A percentile compares a stretch with the other conserved stretches of the same genome.
Evolutionary conservation across 2,797 vertebrate genomes (phyloP).

Genomic region (Glyptemys insculpta): DNA sequence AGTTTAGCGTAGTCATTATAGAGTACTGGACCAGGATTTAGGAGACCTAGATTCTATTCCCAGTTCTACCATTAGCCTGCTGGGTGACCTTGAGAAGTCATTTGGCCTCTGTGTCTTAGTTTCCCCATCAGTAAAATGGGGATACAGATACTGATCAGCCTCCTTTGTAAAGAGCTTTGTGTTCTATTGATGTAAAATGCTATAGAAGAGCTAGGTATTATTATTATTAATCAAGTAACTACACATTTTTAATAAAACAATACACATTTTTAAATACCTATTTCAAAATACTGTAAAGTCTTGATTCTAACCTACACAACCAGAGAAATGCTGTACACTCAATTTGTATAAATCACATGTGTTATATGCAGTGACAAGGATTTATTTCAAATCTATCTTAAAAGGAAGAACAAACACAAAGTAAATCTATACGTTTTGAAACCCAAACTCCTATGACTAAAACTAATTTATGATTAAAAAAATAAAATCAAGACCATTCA

Average conservation of each 20-base stretch:
- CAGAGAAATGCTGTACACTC: background rate
- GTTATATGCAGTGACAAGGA: background rate
- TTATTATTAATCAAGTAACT: background rate
- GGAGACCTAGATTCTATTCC: background rate
- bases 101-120: accelerated
- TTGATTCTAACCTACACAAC: background rate
- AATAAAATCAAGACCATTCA: background rate
- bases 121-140: background rate
- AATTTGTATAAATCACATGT: background rate
- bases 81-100: background rate
- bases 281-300: background rate
- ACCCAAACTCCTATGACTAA: background rate
- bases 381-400: background rate
- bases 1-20: background rate
- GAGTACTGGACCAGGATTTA: background rate
- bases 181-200: background rate
- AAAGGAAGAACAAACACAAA: background rate
- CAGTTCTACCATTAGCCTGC: background rate
- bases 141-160: accelerated
- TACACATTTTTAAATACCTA: background rate
- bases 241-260: background rate
- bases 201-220: background rate
- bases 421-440: background rate
- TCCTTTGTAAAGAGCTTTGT: background rate
- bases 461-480: background rate